A percentile compares a stretch with the other conserved stretches of the same genome.
These are phyloP conservation scores for Regulus satrapa DNA, from an alignment of 2,113 vertebrate genomes.

Conservation along the genomic window DNA sequence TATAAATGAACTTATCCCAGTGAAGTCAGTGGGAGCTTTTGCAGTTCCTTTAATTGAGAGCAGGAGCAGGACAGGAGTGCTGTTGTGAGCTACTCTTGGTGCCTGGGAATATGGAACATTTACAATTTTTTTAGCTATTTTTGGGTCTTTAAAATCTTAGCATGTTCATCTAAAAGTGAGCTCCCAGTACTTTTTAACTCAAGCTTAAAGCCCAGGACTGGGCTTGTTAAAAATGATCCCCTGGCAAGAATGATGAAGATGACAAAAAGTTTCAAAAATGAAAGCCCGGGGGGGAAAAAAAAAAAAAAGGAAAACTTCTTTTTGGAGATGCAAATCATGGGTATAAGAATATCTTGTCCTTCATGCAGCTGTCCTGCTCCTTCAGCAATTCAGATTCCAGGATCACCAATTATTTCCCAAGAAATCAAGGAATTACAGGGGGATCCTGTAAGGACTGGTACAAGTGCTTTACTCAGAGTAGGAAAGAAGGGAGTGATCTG, in stretches of 20 bases:
- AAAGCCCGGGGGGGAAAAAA: not conserved
- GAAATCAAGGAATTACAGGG: not conserved
- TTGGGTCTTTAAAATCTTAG: not conserved
- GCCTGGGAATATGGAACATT: not conserved
- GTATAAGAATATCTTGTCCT: not conserved
- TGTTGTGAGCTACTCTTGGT: not conserved
- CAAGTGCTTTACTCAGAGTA: not conserved
- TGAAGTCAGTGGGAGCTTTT: not conserved
- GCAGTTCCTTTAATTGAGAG: not conserved
- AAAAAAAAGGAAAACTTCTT: not conserved
- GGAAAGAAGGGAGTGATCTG: not conserved
- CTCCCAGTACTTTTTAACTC: not conserved
- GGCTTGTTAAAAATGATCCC: not conserved
- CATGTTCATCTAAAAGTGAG: not conserved
- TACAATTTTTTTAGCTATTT: not conserved
- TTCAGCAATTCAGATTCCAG: not conserved
- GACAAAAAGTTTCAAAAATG: not conserved
- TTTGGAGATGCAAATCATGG: not conserved
- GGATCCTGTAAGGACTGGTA: too few species aligned
- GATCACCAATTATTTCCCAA: not conserved
- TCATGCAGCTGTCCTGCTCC: not conserved
- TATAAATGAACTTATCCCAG: not conserved
- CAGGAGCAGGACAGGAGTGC: not conserved
- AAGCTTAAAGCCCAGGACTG: not conserved
- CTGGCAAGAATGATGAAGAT: not conserved